Conservation (phyloP, 1,140 invertebrate species). For the Hyles euphorbiae region DNA sequence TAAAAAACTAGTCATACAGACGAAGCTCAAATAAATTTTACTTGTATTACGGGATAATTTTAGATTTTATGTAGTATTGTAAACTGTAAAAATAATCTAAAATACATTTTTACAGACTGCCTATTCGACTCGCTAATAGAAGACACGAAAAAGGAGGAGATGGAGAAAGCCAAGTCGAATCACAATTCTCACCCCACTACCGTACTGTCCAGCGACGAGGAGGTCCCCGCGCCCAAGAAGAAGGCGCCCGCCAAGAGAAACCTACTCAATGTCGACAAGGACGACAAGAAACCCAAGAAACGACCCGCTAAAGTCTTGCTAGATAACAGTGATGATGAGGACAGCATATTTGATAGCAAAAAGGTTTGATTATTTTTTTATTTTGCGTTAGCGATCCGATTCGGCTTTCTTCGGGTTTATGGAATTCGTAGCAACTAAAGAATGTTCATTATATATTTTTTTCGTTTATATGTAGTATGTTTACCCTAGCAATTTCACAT, state of each 20-base stretch:
- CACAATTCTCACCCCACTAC: constrained; percentile 31
- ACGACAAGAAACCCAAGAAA: constrained; percentile 55
- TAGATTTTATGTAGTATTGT: too few relatives aligned
- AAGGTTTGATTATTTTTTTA: constrained; percentile 39
- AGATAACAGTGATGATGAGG: constrained; percentile 56
- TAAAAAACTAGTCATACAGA: too few relatives aligned
- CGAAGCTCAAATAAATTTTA: too few relatives aligned
- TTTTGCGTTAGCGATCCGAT: background rate
- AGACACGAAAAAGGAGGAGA: constrained; percentile 61
- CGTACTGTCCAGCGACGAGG: constrained; percentile 57
- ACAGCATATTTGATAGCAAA: constrained; percentile 68
- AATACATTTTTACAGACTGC: constrained; percentile 48
- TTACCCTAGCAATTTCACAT: too few relatives aligned
- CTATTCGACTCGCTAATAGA: constrained; percentile 73
- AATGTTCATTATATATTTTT: too few relatives aligned
- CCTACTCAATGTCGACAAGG: constrained; percentile 41
- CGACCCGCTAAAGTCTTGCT: constrained; percentile 47
- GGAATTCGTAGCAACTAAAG: too few relatives aligned
- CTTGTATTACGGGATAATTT: too few relatives aligned
- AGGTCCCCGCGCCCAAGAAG: constrained; percentile 51
- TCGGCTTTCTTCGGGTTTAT: too few relatives aligned
- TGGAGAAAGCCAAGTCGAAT: constrained; percentile 22
- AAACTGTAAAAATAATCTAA: background rate
- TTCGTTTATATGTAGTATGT: too few relatives aligned
- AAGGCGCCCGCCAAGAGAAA: constrained; percentile 59